Evolutionary conservation across 2,113 vertebrate genomes (phyloP), one percentile per base, ranked within the genome.

Genomic region (Numenius arquata): DNA sequence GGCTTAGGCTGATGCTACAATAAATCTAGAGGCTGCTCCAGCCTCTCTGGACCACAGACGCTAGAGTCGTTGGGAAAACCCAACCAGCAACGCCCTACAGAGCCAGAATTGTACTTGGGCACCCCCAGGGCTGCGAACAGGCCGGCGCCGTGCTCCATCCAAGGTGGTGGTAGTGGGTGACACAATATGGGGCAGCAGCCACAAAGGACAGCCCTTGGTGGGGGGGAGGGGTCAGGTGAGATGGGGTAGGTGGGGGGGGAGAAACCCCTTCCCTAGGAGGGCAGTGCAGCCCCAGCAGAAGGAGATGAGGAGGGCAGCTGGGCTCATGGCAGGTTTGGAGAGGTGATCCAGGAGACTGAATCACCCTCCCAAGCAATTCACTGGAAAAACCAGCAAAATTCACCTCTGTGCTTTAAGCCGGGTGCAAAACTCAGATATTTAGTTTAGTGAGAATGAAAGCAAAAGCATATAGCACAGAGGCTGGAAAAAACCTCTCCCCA

Each of bases 111-210:
- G 11, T 36, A 26, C 10, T 12, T 1, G 1, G n/a, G 20, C 30
- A 30, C 40, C 13, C 40, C 20, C 38, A 7, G 19, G 13, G 8
- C 65, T 66, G 40, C 3, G 1, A 59, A 68, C 0, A 0, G 43
- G 32, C 34, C 0, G 0, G 15, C 2, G 6, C 8, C 62, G 47
- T n/a, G n/a, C n/a, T n/a, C 0, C 27, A 26, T 9, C 26, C 65
- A 68, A 29, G 36, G 53, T 52, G 16, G 47, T 41, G 41, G 52
- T 13, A 48, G 47, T 2, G 1, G 30, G 34, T 21, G 45, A 70
- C 7, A 18, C 2, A 63, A 38, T 5, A 38, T 0, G 3, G 45
- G 38, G 38, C 48, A 73, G 19, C 43, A 68, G 43, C 15, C 77
- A 58, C 17, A 4, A 63, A 50, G 41, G 17, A 58, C 27, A 36